phyloP scores from a whole-genome alignment of 2,797 vertebrate genomes.

The Siniperca undulata region DNA sequence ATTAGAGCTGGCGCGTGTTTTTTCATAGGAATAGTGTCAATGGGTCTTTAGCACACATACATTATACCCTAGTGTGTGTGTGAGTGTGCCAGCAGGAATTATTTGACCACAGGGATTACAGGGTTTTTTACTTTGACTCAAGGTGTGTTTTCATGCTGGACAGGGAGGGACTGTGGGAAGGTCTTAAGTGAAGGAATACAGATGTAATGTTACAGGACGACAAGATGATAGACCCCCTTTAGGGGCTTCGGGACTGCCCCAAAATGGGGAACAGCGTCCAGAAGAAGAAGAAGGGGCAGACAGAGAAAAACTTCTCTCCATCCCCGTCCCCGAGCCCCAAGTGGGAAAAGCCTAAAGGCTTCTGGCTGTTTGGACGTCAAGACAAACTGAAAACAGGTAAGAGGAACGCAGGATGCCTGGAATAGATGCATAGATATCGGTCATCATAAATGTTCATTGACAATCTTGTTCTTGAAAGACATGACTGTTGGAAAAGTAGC shows the following conservation, averaged over 20 bases:
- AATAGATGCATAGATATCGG: neutral
- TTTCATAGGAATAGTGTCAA: slow-evolving; percentile 66
- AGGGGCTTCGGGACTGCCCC: slow-evolving; percentile 62
- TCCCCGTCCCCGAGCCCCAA: slow-evolving; percentile 23
- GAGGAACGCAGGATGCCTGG: slow-evolving; percentile 17
- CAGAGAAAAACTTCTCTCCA: slow-evolving; percentile 43
- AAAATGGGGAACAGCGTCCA: slow-evolving; percentile 86
- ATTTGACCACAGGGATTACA: slow-evolving; percentile 52
- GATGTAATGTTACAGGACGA: slow-evolving; percentile 60
- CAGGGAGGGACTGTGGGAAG: slow-evolving; percentile 14
- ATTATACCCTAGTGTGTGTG: slow-evolving; percentile 28
- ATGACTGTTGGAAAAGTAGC: neutral
- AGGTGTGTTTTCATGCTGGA: slow-evolving; percentile 50
- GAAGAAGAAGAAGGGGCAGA: slow-evolving; percentile 81
- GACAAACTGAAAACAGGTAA: slow-evolving; percentile 83
- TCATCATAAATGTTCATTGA: neutral
- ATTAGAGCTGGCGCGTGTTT: slow-evolving; percentile 27
- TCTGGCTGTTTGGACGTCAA: slow-evolving; percentile 76
- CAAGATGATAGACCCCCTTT: slow-evolving; percentile 60
- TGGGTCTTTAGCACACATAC: slow-evolving; percentile 62
- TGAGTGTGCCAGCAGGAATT: slow-evolving; percentile 42
- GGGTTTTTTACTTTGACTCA: slow-evolving; percentile 43
- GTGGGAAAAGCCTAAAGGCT: slow-evolving; percentile 61
- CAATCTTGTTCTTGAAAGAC: neutral
- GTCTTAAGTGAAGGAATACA: slow-evolving; percentile 37